These are phyloP conservation scores for Cathartes aura DNA, from an alignment of 2,113 vertebrate species.

Conservation along the genomic window DNA sequence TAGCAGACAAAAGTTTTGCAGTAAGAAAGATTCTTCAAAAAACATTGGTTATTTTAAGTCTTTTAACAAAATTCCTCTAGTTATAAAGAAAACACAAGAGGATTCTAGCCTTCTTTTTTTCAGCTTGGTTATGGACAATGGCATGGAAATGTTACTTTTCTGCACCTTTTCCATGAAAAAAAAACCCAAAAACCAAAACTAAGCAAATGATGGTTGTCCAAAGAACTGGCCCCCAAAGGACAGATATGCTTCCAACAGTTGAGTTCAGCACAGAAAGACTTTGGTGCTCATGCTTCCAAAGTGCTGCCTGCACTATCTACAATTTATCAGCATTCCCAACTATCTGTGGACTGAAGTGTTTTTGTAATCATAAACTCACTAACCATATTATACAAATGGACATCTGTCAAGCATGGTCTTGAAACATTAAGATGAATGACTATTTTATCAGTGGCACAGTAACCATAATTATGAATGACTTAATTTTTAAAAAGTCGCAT, in stretches of 20 bases:
- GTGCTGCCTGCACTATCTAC: background rate
- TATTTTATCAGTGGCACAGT: background rate
- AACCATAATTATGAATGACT: background rate
- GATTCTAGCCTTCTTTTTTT: background rate
- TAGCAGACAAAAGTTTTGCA: background rate
- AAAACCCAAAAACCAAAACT: fast-evolving
- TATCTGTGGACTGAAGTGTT: background rate
- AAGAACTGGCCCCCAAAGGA: background rate
- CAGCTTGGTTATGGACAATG: background rate
- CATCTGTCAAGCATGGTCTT: background rate
- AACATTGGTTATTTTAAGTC: background rate
- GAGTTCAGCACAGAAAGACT: background rate
- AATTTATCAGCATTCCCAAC: background rate
- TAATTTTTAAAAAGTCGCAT: background rate
- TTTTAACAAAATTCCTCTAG: background rate
- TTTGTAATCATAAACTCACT: background rate
- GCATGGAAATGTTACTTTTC: background rate
- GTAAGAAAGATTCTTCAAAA: background rate
- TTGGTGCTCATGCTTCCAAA: background rate
- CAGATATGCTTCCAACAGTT: background rate
- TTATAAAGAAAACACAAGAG: background rate
- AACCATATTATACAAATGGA: background rate
- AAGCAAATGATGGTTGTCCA: background rate
- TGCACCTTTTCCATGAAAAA: background rate
- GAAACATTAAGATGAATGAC: background rate